Base-by-base conservation (phyloP, 2,113 vertebrate genomes). In the Drymodes brunneopygia region DNA sequence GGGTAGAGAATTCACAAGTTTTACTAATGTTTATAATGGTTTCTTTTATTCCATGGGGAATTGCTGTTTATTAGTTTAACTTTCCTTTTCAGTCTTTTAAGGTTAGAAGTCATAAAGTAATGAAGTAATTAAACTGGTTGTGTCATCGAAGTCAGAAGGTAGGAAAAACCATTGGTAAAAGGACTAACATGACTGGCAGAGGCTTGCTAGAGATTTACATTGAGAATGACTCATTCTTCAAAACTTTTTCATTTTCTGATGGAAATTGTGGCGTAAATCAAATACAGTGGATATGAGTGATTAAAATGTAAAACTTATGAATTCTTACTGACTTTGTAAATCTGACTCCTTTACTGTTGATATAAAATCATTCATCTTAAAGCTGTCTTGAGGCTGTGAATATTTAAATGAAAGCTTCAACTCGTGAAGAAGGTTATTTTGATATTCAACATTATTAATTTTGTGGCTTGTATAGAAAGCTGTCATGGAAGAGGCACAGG, bases 141-240 rank as follows among this genome's bases (percentile, higher is more conserved):
- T 95, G 81, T 96, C 15, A 29, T 96, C 97, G 96, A 91, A 92
- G 38, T 94, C 92, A 87, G 38, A 71, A 96, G 58, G 56, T 51
- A 86, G 48, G 48, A 94, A 94, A 78, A 95, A 95, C 42, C 77
- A 94, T 75, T 4, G 12, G 84, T 42, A 27, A 80, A 94, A 92
- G 60, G 33, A 47, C 90, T 94, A 84, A 86, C 33, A 33, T 97
- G 96, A 97, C 97, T 97, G 97, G 96, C 97, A 97, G 97, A 96
- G 96, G 74, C 92, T 95, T 96, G 48, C 81, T 96, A 65, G 81
- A 97, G 97, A 98, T 98, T 98, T 98, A 98, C 95, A 92, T 83
- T 93, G 88, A 95, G 94, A 97, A 95, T 93, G 96, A 97, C 74
- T 97, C 96, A 94, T 97, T 97, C 96, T 94, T 98, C 97, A 98